Percentiles rank a stretch among this genome's conserved stretches.
phyloP scores from a whole-genome alignment of 2,888 invertebrate species.

The Agrochola litura region DNA sequence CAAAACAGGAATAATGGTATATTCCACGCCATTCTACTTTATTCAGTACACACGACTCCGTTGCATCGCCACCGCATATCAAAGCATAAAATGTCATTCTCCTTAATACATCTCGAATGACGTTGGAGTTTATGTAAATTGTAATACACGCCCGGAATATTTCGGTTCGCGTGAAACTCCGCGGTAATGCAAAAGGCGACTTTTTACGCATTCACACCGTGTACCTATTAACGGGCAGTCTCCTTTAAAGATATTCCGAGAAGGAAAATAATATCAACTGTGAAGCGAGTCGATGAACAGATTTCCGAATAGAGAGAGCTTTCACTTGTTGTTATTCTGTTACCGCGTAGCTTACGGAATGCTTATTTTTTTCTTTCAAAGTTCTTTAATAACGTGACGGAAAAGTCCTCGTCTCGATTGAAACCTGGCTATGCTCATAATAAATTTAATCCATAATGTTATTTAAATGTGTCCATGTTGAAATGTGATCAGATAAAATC shows the following conservation, averaged over 20 bases:
- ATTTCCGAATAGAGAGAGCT: conserved; percentile 69
- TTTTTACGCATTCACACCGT: conserved; percentile 80
- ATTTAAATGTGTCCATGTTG: conserved; percentile 41
- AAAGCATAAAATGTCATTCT: conserved; percentile 84
- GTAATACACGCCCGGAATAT: conserved; percentile 85
- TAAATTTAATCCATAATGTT: conserved; percentile 56
- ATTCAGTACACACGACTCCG: conserved; percentile 70
- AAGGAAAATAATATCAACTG: conserved; percentile 69
- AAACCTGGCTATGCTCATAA: conserved; percentile 45
- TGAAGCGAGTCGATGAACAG: conserved; percentile 68
- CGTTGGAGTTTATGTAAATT: conserved; percentile 87
- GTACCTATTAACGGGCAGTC: conserved; percentile 78
- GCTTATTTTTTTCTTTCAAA: conserved; percentile 56
- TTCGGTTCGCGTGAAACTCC: conserved; percentile 76
- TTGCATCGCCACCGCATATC: conserved; percentile 80
- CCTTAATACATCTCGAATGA: conserved; percentile 87
- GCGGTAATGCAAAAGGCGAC: conserved; percentile 76
- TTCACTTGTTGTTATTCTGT: conserved; percentile 67
- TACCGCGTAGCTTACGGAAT: conserved; percentile 54
- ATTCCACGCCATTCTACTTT: conserved; percentile 65
- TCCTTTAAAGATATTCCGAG: conserved; percentile 67
- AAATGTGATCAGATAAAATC: conserved; percentile 43
- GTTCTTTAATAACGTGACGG: conserved; percentile 51
- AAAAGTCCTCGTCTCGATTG: conserved; percentile 42
- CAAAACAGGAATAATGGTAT: conserved; percentile 61